Percentiles rank a stretch among this genome's conserved stretches.
phyloP scores from a whole-genome alignment of 2,797 vertebrate genomes.

The Hylomyscus alleni region DNA sequence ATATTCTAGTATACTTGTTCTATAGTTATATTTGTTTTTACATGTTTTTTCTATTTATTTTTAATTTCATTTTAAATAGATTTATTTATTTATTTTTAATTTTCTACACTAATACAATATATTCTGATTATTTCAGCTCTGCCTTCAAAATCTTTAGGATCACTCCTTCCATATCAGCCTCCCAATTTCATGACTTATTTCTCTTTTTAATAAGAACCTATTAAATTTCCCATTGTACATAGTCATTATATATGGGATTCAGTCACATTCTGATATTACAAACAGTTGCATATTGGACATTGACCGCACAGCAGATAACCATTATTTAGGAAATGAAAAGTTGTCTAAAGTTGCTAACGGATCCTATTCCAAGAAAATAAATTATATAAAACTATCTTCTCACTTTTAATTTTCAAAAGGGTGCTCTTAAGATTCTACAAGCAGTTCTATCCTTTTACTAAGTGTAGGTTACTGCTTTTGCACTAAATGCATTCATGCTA shows the following conservation, averaged over 20 bases:
- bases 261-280: not conserved
- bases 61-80: not conserved
- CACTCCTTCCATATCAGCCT: not conserved
- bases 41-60: not conserved
- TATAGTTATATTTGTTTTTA: not conserved
- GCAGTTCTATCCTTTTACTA: not conserved
- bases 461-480: not conserved
- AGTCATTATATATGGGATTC: not conserved
- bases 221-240: not conserved
- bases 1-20: not conserved
- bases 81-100: not conserved
- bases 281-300: not conserved
- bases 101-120: not conserved
- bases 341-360: constrained; percentile 24
- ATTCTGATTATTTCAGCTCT: not conserved
- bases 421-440: not conserved
- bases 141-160: not conserved
- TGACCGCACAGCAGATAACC: not conserved
- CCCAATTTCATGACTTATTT: not conserved
- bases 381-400: not conserved
- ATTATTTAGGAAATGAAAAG: constrained; percentile 31
- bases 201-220: not conserved
- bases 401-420: constrained; percentile 8
- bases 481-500: not conserved
- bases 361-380: not conserved